A percentile compares a stretch with the other conserved stretches of the same genome.
Conservation (phyloP, 1,140 invertebrate species). For the Caenorhabditis brenneri region DNA sequence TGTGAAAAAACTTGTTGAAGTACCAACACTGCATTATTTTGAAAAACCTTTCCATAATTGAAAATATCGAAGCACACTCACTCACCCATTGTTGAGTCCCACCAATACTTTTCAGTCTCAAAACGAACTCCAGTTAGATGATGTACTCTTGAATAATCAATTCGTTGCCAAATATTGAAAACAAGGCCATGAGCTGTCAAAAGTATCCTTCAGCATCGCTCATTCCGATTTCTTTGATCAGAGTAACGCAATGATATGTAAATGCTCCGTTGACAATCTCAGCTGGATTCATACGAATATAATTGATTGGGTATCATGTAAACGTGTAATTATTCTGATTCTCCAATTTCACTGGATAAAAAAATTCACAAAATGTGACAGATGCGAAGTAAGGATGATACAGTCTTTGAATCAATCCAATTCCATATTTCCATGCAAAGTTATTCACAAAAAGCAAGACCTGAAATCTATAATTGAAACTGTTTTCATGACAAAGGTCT, state of each 20-base stretch:
- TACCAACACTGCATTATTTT: too few relatives aligned
- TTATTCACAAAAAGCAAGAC: background rate
- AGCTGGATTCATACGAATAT: background rate
- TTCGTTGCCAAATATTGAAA: constrained; percentile 1
- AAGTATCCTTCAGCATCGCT: background rate
- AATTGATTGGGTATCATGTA: background rate
- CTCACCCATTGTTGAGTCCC: background rate
- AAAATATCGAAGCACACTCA: too few relatives aligned
- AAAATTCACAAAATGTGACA: background rate
- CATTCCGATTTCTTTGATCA: too few relatives aligned
- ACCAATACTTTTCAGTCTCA: background rate
- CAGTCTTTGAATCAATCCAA: too few relatives aligned
- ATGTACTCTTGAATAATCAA: background rate
- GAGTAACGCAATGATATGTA: too few relatives aligned
- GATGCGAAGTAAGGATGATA: too few relatives aligned
- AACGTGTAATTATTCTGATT: background rate
- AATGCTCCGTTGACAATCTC: background rate
- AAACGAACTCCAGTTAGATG: background rate
- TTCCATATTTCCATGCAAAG: too few relatives aligned
- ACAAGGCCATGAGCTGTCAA: background rate
- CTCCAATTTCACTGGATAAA: background rate
- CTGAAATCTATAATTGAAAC: background rate
- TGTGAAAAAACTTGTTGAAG: too few relatives aligned
- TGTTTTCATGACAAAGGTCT: too few relatives aligned
- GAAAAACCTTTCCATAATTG: too few relatives aligned